phyloP scores from a whole-genome alignment of 2,113 vertebrate genomes.

The Erinaceus europaeus region DNA sequence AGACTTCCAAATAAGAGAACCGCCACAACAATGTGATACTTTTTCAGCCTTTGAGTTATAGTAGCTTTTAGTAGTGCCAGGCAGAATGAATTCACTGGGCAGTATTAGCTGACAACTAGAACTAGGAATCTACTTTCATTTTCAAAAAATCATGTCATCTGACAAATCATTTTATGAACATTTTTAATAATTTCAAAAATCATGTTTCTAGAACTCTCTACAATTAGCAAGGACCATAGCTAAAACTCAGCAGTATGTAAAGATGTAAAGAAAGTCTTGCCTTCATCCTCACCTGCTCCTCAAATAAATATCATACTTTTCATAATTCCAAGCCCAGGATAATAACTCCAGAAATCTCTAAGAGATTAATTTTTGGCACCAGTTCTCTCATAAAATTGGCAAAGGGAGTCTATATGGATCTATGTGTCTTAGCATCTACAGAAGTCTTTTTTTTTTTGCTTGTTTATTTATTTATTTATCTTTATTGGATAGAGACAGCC shows the following conservation, averaged over 20 bases:
- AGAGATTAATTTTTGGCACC: background rate
- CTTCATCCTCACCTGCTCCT: background rate
- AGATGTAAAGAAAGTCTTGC: background rate
- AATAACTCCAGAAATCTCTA: background rate
- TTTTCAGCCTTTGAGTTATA: slow-evolving; percentile 25
- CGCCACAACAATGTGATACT: background rate
- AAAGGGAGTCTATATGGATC: fast-evolving
- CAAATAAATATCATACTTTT: background rate
- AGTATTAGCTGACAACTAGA: slow-evolving; percentile 30
- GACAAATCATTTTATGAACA: slow-evolving; percentile 23
- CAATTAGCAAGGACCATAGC: background rate
- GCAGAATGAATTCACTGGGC: slow-evolving; percentile 42
- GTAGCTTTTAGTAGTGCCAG: slow-evolving; percentile 37
- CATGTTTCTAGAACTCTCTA: background rate
- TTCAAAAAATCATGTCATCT: background rate
- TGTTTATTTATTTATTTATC: too few relatives aligned
- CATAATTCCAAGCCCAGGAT: background rate
- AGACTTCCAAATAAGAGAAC: slow-evolving; percentile 51
- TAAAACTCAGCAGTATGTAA: background rate
- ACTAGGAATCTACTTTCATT: slow-evolving; percentile 11
- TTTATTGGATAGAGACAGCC: too few relatives aligned
- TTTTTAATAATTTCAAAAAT: background rate
- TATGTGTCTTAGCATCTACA: background rate
- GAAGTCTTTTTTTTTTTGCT: background rate
- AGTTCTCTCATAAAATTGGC: background rate